phyloP scores from a whole-genome alignment of 2,797 vertebrate genomes.

The Sebastes vulpes region DNA sequence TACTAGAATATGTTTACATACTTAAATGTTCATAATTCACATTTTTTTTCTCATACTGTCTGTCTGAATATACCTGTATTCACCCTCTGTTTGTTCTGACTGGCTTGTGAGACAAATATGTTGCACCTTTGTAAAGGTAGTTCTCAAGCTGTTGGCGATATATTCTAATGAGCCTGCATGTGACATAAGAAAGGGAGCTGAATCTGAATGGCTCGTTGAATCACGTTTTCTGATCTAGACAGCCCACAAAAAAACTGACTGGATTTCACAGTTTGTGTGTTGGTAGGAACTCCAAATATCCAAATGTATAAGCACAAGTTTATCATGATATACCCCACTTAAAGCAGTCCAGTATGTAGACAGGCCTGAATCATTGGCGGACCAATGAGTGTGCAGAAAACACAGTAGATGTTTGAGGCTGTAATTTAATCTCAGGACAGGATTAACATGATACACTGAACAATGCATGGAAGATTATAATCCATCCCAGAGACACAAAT shows the following conservation, averaged over 20 bases:
- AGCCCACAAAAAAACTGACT: not conserved
- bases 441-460: constrained; percentile 7
- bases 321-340: not conserved
- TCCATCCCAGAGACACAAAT: constrained; percentile 5
- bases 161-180: no score
- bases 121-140: no score
- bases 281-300: not conserved
- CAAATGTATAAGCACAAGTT: not conserved
- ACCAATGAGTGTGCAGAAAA: not conserved
- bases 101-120: no score
- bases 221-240: not conserved
- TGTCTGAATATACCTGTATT: no score
- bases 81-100: no score
- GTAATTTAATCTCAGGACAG: constrained; percentile 11
- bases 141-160: no score
- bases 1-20: no score
- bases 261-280: not conserved
- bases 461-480: not conserved
- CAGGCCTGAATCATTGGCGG: not conserved
- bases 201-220: not conserved
- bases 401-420: not conserved
- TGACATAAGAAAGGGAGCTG: not conserved
- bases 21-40: no score
- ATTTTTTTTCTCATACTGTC: no score
- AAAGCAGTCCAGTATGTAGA: not conserved